phyloP scores from a whole-genome alignment of 2,888 invertebrate genomes.

The Hydrotaea cyrtoneurina region DNA sequence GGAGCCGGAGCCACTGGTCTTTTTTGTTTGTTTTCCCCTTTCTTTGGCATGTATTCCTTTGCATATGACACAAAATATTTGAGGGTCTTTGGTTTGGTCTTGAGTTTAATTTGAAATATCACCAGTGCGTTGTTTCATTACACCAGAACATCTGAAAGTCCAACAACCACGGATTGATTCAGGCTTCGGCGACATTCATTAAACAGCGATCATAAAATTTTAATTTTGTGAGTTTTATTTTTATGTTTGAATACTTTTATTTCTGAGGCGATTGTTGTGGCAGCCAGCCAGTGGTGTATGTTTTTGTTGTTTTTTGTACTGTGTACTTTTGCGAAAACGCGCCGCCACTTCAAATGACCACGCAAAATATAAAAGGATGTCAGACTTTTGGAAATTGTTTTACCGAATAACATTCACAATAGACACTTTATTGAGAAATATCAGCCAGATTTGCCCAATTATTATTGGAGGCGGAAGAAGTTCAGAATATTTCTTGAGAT shows the following conservation, averaged over 20 bases:
- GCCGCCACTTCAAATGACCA: background rate
- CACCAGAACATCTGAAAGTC: background rate
- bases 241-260: slow-evolving; percentile 16
- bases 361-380: background rate
- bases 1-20: slow-evolving; percentile 50
- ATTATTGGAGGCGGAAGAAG: too few relatives aligned
- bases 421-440: too few relatives aligned
- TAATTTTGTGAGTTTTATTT: slow-evolving; percentile 26
- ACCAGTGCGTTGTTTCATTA: slow-evolving; percentile 48
- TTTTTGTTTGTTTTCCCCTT: too few relatives aligned
- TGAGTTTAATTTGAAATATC: background rate
- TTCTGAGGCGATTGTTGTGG: too few relatives aligned
- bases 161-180: slow-evolving; percentile 45
- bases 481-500: too few relatives aligned
- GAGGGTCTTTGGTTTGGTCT: slow-evolving; percentile 17
- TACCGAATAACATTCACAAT: too few relatives aligned
- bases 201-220: slow-evolving; percentile 58
- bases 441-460: too few relatives aligned
- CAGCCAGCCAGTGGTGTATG: too few relatives aligned
- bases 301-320: slow-evolving; percentile 16
- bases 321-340: slow-evolving; percentile 2
- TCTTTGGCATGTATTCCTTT: background rate
- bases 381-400: slow-evolving; percentile 29
- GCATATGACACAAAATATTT: background rate
- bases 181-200: slow-evolving; percentile 50